Percentiles rank a stretch among this genome's conserved stretches.
phyloP scores from a whole-genome alignment of 2,888 invertebrate species.

The Agonopterix alstromeriana region DNA sequence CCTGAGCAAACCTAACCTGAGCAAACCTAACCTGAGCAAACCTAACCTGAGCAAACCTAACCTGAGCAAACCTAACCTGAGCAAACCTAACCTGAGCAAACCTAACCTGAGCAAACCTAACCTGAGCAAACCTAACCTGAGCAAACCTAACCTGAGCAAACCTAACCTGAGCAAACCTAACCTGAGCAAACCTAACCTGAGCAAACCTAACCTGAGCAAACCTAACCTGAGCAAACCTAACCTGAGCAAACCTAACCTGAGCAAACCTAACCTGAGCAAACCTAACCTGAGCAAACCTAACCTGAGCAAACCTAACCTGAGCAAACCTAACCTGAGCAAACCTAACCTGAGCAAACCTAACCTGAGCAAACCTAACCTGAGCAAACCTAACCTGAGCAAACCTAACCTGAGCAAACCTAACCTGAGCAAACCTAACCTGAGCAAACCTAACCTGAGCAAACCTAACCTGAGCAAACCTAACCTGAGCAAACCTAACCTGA shows the following conservation, averaged over 20 bases:
- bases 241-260: constrained; percentile 1
- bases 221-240: constrained; percentile 1
- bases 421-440: constrained; percentile 4
- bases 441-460: constrained; percentile 3
- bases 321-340: constrained; percentile 4
- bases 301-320: constrained; percentile 1
- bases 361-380: constrained; percentile 4
- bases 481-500: constrained; percentile 12
- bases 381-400: constrained; percentile 4
- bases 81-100: constrained; percentile 3
- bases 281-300: constrained; percentile 2
- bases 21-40: too few relatives aligned
- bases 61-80: constrained; percentile 1
- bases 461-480: constrained; percentile 11
- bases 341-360: constrained; percentile 4
- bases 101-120: constrained; percentile 1
- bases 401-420: constrained; percentile 4
- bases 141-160: too few relatives aligned
- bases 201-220: background rate
- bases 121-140: too few relatives aligned
- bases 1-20: too few relatives aligned
- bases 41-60: background rate
- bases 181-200: constrained; percentile 1
- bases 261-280: constrained; percentile 1
- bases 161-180: too few relatives aligned